Evolutionary conservation across 1,140 invertebrate species (phyloP).

Genomic region (Galleria mellonella): DNA sequence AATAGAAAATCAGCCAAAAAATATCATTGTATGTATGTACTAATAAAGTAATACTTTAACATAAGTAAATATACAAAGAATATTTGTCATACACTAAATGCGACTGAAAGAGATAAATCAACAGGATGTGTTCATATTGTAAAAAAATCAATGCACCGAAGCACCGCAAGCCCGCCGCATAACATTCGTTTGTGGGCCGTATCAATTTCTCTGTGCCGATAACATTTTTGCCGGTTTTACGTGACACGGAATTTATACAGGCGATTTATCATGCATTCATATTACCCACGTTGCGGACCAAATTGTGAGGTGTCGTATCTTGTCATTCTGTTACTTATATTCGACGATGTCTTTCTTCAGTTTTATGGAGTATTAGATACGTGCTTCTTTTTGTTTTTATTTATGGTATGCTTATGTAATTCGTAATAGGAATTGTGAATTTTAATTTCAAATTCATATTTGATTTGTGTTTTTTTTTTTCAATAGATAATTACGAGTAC

Average conservation of each 20-base stretch:
- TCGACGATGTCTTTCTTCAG: slow-evolving; percentile 26
- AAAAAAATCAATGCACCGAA: slow-evolving; percentile 40
- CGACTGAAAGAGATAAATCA: not conserved
- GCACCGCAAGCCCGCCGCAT: slow-evolving; percentile 27
- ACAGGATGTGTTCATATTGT: slow-evolving; percentile 3
- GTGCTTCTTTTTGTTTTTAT: slow-evolving; percentile 5
- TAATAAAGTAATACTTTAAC: no score
- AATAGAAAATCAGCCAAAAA: no score
- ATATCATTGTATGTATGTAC: no score
- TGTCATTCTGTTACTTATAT: slow-evolving; percentile 36
- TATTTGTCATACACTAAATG: no score
- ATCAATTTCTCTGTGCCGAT: slow-evolving; percentile 61
- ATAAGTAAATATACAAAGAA: no score
- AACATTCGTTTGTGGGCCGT: slow-evolving; percentile 49
- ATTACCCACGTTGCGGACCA: slow-evolving; percentile 48
- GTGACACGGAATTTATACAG: slow-evolving; percentile 66
- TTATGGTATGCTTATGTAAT: no score
- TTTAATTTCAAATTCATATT: no score
- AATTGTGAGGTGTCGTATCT: slow-evolving; percentile 59
- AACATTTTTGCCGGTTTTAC: slow-evolving; percentile 65
- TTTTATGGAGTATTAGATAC: slow-evolving; percentile 18
- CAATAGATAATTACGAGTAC: no score
- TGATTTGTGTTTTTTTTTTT: no score
- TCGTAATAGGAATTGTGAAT: no score
- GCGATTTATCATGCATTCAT: slow-evolving; percentile 67